Evolutionary conservation across 2,797 vertebrate species (phyloP).

Genomic region (Antrozous pallidus): DNA sequence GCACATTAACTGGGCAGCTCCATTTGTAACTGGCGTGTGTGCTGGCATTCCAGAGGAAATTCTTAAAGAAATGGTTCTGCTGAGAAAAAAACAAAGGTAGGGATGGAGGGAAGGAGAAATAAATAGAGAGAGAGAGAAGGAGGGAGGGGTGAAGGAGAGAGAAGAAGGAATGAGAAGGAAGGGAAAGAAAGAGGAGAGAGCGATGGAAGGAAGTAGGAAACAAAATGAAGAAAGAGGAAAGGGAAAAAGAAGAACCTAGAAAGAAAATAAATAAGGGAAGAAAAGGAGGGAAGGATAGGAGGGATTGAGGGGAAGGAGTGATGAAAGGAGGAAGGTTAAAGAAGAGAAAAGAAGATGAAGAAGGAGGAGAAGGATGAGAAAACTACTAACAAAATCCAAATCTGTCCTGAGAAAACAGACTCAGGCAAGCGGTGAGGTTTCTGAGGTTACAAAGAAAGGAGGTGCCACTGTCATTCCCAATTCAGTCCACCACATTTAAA

Average conservation of each 20-base stretch:
- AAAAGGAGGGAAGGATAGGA: accelerated
- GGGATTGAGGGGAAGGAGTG: accelerated
- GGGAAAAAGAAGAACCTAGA: not conserved
- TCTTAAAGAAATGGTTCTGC: not conserved
- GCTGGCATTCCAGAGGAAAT: not conserved
- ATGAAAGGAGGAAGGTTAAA: accelerated
- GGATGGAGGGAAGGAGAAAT: not conserved
- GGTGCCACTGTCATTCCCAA: not conserved
- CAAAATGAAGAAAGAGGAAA: not conserved
- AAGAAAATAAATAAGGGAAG: not conserved
- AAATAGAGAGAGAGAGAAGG: too few relatives aligned
- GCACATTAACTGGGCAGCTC: too few relatives aligned
- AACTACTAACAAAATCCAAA: not conserved
- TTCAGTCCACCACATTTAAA: not conserved
- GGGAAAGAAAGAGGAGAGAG: too few relatives aligned
- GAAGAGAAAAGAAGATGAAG: not conserved
- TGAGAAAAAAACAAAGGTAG: not conserved
- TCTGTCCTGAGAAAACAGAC: not conserved
- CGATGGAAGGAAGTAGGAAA: accelerated
- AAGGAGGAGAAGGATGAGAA: not conserved
- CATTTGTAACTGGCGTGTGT: too few relatives aligned
- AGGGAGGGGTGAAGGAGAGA: accelerated
- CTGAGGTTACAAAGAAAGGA: not conserved
- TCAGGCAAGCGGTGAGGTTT: not conserved
- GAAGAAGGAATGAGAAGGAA: too few relatives aligned